Percentiles rank a stretch among this genome's conserved stretches.
Evolutionary conservation across 2,797 vertebrate genomes (phyloP).

Genomic region (Falco novaeseelandiae): DNA sequence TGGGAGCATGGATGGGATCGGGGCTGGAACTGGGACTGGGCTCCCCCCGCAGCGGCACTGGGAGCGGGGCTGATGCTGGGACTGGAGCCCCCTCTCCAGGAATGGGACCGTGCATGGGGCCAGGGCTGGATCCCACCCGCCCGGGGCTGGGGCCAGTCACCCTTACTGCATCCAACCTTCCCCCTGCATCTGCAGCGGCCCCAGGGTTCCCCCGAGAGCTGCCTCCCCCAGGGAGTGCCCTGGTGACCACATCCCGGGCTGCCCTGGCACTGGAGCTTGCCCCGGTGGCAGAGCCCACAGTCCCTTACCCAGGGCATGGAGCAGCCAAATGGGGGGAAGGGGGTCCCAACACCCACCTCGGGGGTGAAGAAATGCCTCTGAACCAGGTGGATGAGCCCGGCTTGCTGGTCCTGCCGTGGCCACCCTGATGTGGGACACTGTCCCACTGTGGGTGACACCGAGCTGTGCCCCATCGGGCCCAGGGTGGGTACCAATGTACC

Average conservation of each 20-base stretch:
- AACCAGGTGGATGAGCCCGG: fast-evolving
- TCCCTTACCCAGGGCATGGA: fast-evolving
- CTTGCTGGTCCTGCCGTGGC: neutral
- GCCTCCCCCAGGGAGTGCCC: fast-evolving
- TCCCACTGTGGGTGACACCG: neutral
- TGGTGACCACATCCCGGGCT: neutral
- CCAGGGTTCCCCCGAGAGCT: no score
- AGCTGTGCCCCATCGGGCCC: neutral
- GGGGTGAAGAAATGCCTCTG: neutral
- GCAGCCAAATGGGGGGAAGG: neutral
- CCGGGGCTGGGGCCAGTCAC: neutral
- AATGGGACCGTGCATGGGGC: no score
- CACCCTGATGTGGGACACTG: neutral
- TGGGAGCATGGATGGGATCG: neutral
- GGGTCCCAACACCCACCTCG: no score
- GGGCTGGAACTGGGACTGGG: neutral
- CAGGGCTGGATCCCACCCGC: neutral
- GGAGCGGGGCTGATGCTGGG: no score
- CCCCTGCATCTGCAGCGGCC: neutral
- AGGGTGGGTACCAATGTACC: neutral
- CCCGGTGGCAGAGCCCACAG: neutral
- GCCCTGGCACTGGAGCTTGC: neutral
- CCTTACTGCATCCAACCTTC: neutral
- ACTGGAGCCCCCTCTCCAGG: no score
- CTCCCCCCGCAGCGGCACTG: no score